A percentile compares a stretch with the other conserved stretches of the same genome.
phyloP scores from a whole-genome alignment of 2,113 vertebrate species.

The Callaeas wilsoni region DNA sequence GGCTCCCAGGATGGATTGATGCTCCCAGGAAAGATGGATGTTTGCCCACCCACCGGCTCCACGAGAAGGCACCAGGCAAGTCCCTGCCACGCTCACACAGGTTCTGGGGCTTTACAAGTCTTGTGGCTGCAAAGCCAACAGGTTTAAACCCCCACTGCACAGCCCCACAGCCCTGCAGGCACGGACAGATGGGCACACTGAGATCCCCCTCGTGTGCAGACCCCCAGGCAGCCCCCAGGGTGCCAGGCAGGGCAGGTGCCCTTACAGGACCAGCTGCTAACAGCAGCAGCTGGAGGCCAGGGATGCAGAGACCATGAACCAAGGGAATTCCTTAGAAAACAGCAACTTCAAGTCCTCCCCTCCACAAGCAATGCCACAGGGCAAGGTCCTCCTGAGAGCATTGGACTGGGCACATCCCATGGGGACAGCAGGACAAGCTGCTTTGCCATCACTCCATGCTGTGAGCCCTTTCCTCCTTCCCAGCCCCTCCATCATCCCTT shows the following conservation, averaged over 20 bases:
- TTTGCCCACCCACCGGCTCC: not conserved
- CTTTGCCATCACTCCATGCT: not conserved
- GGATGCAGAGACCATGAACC: not conserved
- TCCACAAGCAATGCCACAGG: not conserved
- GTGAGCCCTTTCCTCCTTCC: not conserved
- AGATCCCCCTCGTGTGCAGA: not conserved
- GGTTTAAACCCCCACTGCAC: not conserved
- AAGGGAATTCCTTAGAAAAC: not conserved
- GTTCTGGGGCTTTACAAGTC: not conserved
- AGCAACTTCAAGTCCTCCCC: not conserved
- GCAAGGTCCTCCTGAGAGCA: not conserved
- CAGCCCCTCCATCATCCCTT: not conserved
- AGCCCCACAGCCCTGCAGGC: not conserved
- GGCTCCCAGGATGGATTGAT: not conserved
- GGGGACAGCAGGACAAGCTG: not conserved
- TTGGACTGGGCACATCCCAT: accelerated
- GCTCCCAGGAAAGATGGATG: not conserved
- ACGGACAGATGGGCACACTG: not conserved
- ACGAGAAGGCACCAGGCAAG: not conserved
- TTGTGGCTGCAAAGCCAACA: accelerated
- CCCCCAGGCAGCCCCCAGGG: accelerated
- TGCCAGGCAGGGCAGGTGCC: not conserved
- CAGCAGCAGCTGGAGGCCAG: not conserved
- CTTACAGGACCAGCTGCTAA: not conserved
- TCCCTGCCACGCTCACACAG: not conserved